Percentiles rank a stretch among this genome's conserved stretches.
These are phyloP conservation scores for Megalurothrips usitatus DNA, from an alignment of 2,888 invertebrate genomes.

Conservation along the genomic window DNA sequence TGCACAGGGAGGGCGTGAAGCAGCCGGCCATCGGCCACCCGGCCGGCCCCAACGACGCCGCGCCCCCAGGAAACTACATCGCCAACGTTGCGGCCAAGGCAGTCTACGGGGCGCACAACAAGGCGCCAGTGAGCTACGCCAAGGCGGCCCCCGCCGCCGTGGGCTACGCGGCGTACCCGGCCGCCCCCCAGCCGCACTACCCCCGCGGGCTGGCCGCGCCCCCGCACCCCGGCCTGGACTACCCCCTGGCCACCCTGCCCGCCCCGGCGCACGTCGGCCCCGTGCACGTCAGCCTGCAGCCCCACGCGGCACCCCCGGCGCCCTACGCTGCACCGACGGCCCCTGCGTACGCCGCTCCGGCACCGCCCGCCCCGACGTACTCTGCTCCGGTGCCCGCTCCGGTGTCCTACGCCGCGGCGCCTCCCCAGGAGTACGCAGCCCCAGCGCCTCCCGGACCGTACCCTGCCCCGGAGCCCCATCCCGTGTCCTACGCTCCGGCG, in stretches of 20 bases:
- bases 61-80: conserved; percentile 37
- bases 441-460: too few relatives aligned
- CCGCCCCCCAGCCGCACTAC: background rate
- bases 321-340: conserved; percentile 34
- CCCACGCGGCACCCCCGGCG: too few relatives aligned
- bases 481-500: background rate
- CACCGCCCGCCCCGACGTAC: too few relatives aligned
- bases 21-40: conserved; percentile 28
- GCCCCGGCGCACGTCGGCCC: background rate
- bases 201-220: background rate
- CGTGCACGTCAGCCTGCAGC: conserved; percentile 18
- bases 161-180: conserved; percentile 26
- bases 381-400: too few relatives aligned
- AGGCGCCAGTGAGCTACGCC: background rate
- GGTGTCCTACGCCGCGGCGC: background rate
- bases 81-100: conserved; percentile 36
- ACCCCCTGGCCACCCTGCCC: background rate
- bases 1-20: conserved; percentile 38
- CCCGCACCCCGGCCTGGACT: background rate
- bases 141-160: conserved; percentile 35
- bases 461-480: background rate
- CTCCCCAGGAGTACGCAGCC: too few relatives aligned
- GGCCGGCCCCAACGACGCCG: conserved; percentile 33
- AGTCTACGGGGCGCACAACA: background rate
- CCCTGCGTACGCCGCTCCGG: background rate